Evolutionary conservation across 2,113 vertebrate genomes (phyloP), one percentile per base, ranked within the genome.

Genomic region (Nettapus auritus): DNA sequence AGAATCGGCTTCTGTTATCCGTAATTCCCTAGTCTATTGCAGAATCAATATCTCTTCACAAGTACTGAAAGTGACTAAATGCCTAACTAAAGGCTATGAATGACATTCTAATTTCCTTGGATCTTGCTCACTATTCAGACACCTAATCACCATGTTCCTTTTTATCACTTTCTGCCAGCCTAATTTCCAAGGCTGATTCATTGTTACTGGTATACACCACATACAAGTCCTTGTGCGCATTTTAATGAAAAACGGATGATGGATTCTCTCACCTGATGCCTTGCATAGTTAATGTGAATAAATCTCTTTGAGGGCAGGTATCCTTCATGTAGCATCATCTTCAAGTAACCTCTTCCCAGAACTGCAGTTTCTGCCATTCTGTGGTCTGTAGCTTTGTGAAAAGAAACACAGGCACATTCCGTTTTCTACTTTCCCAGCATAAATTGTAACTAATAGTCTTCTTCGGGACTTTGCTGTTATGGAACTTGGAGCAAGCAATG

Each of bases 31-130:
- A 59, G 46, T 74, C 83, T 89, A 17, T 67, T 57, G 10, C 38
- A 88, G 93, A 75, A 89, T 88, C 88, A 52, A 12, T 94, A 60
- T 59, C 22, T 93, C 78, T 86, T 84, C 66, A 33, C 33, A 93
- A 67, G 36, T n/a, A 29, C 63, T 94, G 26, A 74, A 96, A 13
- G 6, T 84, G 36, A 88, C 48, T 83, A 91, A 95, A 62, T 53
- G 75, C 22, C 44, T 84, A 90, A 79, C 40, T 87, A 81, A 94
- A 85, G 33, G 46, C 50, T 84, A 11, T 26, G 71, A 94, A 86
- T 48, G 59, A 21, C 9, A 26, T 20, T 92, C 26, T 73, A 88
- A 66, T 91, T 90, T 88, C 34, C 33, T 85, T 34, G 25, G 50
- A 80, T 57, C 40, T 64, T 67, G 52, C 22, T 91, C 44, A 34